Base-by-base conservation (phyloP, 2,797 vertebrate genomes). In the Pangasius mekongensis region DNA sequence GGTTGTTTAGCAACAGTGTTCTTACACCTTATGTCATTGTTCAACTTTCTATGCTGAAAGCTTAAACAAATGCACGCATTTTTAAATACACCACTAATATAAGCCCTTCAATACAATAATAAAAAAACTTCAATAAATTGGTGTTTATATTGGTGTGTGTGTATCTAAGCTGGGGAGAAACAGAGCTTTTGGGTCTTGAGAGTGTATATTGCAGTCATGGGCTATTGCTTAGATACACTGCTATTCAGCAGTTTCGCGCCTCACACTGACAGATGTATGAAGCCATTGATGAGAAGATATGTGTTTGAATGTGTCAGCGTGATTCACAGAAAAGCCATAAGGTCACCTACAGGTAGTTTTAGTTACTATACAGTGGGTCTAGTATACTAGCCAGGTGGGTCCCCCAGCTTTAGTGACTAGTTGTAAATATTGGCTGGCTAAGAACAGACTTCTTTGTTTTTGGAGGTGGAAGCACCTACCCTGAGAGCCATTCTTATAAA, bases 191-290 rank as follows among this genome's bases (percentile, higher is more conserved):
- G 49, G n/a, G 24, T 43, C 43, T 69, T 69, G 7, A 77, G n/a
- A 64, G 77, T 39, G 33, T 81, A 24, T 66, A 3, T 24, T 47
- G 39, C 62, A 69, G 62, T 58, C 24, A 56, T 33, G 67, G 36
- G 7, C n/a, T 83, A 62, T 13, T 67, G 69, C 81, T 54, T 56
- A 74, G 18, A 60, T 76, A 84, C 54, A 10, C 36, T 33, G 58
- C 30, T 84, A 43, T 67, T 89, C 66, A 66, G 83, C 76, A 85
- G 43, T 66, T 73, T 88, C 67, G 30, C 39, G 76, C 66, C 36
- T 64, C 64, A 60, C 69, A 71, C 33, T n/a, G 56, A 56, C n/a
- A 76, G 56, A 87, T 58, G 85, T 82, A 74, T 81, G 27, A 81
- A 88, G 77, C 24, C 30, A 62, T 47, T 39, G 30, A 47, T 33